These are phyloP conservation scores for Orussus abietinus DNA, from an alignment of 1,140 invertebrate species.

Conservation along the genomic window DNA sequence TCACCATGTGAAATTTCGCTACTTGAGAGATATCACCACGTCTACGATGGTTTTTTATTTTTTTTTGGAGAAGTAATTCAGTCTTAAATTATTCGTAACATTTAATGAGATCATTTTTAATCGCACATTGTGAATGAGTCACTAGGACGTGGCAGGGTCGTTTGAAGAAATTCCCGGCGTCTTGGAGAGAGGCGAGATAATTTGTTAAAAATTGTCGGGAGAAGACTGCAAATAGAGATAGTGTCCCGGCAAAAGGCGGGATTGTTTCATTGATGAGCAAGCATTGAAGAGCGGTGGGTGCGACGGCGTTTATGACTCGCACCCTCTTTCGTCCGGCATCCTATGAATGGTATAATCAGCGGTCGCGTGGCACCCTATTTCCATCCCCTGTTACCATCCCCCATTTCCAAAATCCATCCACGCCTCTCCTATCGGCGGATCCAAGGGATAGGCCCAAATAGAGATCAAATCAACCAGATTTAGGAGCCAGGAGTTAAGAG, in stretches of 20 bases:
- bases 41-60: too few relatives aligned
- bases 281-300: slow-evolving; percentile 40
- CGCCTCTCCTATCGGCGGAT: slow-evolving; percentile 41
- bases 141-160: too few relatives aligned
- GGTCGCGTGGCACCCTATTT: slow-evolving; percentile 46
- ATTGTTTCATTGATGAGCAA: slow-evolving; percentile 53
- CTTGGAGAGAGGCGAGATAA: slow-evolving; percentile 13
- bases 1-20: too few relatives aligned
- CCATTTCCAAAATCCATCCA: slow-evolving; percentile 18
- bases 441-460: slow-evolving; percentile 21
- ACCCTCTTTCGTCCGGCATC: slow-evolving; percentile 37
- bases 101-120: too few relatives aligned
- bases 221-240: slow-evolving; percentile 1
- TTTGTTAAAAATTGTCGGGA: background rate
- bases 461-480: background rate
- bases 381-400: slow-evolving; percentile 4
- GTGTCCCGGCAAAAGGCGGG: slow-evolving; percentile 25
- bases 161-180: slow-evolving; percentile 24
- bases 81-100: too few relatives aligned
- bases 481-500: background rate
- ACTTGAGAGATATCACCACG: too few relatives aligned
- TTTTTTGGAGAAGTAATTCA: too few relatives aligned
- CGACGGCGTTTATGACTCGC: slow-evolving; percentile 46
- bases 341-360: slow-evolving; percentile 55
- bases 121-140: too few relatives aligned